Conservation (phyloP, 2,888 invertebrate species). For the Eumerus sabulonum region DNA sequence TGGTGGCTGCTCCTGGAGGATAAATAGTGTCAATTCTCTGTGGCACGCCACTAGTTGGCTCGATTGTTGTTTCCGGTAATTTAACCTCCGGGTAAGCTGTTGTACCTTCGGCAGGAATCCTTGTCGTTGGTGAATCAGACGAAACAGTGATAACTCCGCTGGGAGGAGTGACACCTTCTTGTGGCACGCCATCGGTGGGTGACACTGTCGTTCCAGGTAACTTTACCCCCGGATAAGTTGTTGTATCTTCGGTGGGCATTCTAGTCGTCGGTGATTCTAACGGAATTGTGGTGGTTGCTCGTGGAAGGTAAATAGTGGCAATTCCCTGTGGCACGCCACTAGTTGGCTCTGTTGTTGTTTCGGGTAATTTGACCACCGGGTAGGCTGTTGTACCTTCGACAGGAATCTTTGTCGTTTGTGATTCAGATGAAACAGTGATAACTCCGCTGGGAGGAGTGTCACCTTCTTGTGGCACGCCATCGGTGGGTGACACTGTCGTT, state of each 20-base stretch:
- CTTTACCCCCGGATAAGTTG: neutral
- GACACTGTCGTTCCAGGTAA: too few species aligned
- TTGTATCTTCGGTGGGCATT: neutral
- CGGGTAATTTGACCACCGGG: neutral
- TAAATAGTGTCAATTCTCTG: neutral
- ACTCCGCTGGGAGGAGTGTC: neutral
- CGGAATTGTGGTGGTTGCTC: too few species aligned
- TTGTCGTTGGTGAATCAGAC: neutral
- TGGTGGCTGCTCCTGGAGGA: too few species aligned
- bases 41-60: neutral
- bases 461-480: neutral
- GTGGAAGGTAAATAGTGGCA: neutral
- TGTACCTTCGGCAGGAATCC: neutral
- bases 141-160: neutral
- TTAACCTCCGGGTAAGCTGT: conserved; percentile 5
- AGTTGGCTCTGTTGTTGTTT: neutral
- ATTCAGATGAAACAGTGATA: neutral
- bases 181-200: too few species aligned
- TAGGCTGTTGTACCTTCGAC: neutral
- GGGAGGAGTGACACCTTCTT: too few species aligned
- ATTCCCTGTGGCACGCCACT: neutral
- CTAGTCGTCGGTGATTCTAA: neutral
- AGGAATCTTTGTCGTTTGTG: neutral
- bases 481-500: neutral
- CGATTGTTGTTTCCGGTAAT: too few species aligned